Base-by-base conservation (phyloP, 2,113 vertebrate species). In the Grantiella picta region DNA sequence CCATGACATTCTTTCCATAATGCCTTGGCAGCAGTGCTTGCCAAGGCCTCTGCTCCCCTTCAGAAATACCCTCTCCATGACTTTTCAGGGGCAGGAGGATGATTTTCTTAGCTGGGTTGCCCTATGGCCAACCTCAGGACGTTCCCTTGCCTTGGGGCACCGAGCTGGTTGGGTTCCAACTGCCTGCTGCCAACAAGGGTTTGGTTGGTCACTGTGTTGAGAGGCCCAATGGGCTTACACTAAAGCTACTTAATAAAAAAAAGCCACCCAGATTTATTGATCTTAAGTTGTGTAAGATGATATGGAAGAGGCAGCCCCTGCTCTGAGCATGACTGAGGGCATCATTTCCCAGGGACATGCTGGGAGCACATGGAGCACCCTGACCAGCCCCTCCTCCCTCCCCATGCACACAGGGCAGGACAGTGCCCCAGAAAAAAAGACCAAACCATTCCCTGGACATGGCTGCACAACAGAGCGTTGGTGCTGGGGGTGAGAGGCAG, bases 311-410 rank as follows among this genome's bases (percentile, higher is more conserved):
- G 73, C 70, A 89, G 63, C 25, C 88, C 64, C 92, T 86, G 79
- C 82, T 92, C 95, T 94, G 97, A 96, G 96, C 97, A 97, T 96
- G 96, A 90, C 73, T 56, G 2, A 56, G 78, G 92, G 85, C 89
- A 87, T 93, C 77, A 69, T 91, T 95, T 96, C 95, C 97, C 97
- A 96, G 96, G 97, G 94, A 65, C 94, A 96, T 94, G 97, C 96
- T 96, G 92, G 94, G 94, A 97, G 90, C 45, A 47, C 88, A 83
- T 16, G 7, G 29, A 82, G 92, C 93, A 92, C 35, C 85, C 72
- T 25, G 59, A 54, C 50, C 12, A 11, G 50, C 38, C 60, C 79
- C 66, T 42, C 42, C 68, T 92, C 86, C 91, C 40, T 49, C 49
- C 72, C 73, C 1, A 11, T 3, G 8, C 78, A 44, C 4, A 2